Evolutionary conservation across 2,888 invertebrate genomes (phyloP).

Genomic region (Choristoneura rosaceana): DNA sequence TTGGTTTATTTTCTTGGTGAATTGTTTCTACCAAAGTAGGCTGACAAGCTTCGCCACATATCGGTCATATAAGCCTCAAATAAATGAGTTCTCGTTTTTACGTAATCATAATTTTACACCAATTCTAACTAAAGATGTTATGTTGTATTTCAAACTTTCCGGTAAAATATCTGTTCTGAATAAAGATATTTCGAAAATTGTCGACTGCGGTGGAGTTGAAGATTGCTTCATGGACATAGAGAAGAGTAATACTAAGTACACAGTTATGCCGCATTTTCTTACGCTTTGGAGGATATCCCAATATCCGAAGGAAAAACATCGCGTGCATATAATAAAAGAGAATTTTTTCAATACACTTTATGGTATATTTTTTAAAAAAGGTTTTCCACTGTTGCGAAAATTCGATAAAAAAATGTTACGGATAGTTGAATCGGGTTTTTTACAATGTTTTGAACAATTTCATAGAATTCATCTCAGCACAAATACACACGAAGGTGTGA

Average conservation of each 20-base stretch:
- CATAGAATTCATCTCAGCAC: background rate
- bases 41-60: conserved; percentile 38
- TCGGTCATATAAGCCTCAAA: conserved; percentile 20
- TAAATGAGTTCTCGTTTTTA: conserved; percentile 24
- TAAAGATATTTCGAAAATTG: conserved; percentile 17
- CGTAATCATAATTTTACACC: conserved; percentile 31
- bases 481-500: background rate
- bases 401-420: conserved; percentile 6
- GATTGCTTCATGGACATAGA: conserved; percentile 22
- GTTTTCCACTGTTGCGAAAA: conserved; percentile 26
- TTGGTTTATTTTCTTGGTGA: conserved; percentile 40
- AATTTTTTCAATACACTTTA: conserved; percentile 17
- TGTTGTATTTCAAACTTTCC: conserved; percentile 13
- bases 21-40: conserved; percentile 31
- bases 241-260: conserved; percentile 23
- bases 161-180: conserved; percentile 18
- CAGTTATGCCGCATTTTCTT: conserved; percentile 29
- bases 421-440: conserved; percentile 24
- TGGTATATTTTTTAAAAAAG: conserved; percentile 34
- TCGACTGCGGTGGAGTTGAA: conserved; percentile 22
- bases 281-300: conserved; percentile 28
- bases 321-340: conserved; percentile 19
- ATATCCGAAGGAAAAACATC: background rate
- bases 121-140: conserved; percentile 23
- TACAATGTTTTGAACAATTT: conserved; percentile 16